These are phyloP conservation scores for Lithophane ornitopus DNA, from an alignment of 2,888 invertebrate genomes.

Conservation along the genomic window DNA sequence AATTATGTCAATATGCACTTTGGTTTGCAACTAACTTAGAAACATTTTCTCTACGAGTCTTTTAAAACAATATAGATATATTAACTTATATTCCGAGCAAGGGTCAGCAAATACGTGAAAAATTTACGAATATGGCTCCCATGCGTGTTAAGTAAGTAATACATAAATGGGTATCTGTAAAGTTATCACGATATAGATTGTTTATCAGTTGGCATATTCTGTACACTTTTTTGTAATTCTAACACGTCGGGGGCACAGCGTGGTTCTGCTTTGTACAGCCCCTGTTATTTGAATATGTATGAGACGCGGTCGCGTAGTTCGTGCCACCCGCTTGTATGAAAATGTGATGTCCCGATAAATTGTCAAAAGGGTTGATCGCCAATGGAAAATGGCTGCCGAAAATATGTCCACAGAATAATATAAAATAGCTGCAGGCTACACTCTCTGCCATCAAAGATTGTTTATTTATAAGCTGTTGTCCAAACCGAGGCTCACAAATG, in stretches of 20 bases:
- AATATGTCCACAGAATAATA: slow-evolving; percentile 80
- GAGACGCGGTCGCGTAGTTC: slow-evolving; percentile 82
- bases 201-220: slow-evolving; percentile 79
- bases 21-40: slow-evolving; percentile 1
- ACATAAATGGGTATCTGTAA: slow-evolving; percentile 57
- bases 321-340: slow-evolving; percentile 86
- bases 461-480: slow-evolving; percentile 73
- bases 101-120: slow-evolving; percentile 54
- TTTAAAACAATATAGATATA: slow-evolving; percentile 51
- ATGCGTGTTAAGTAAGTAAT: slow-evolving; percentile 41
- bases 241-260: slow-evolving; percentile 84
- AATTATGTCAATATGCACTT: slow-evolving; percentile 50
- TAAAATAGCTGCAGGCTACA: slow-evolving; percentile 75
- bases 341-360: slow-evolving; percentile 90
- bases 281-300: slow-evolving; percentile 88
- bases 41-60: slow-evolving; percentile 24
- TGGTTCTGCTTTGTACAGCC: slow-evolving; percentile 87
- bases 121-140: slow-evolving; percentile 51
- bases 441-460: slow-evolving; percentile 75
- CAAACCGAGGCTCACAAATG: slow-evolving; percentile 36
- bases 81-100: slow-evolving; percentile 35
- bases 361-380: slow-evolving; percentile 89
- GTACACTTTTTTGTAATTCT: slow-evolving; percentile 85
- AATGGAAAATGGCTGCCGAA: slow-evolving; percentile 84
- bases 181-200: slow-evolving; percentile 76